phyloP scores from a whole-genome alignment of 2,113 vertebrate genomes.

The Cricetomys ansorgei region DNA sequence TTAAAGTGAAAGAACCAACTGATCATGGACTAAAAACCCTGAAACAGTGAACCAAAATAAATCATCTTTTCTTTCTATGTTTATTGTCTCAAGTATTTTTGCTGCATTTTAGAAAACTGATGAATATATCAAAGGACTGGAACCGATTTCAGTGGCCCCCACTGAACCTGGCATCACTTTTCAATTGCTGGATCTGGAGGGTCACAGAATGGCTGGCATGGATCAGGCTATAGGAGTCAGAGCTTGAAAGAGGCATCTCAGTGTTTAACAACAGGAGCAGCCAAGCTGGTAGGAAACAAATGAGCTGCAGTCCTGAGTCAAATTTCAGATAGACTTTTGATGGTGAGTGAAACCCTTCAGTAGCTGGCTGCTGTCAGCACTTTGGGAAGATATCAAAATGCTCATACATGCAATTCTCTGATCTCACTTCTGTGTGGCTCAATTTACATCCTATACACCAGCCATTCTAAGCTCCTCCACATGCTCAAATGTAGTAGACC shows the following conservation, averaged over 20 bases:
- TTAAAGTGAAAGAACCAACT: not conserved
- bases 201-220: not conserved
- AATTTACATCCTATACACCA: not conserved
- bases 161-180: not conserved
- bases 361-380: not conserved
- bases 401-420: not conserved
- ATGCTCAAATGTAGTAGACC: not conserved
- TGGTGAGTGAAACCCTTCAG: not conserved
- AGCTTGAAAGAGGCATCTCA: not conserved
- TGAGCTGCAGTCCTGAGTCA: not conserved
- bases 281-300: not conserved
- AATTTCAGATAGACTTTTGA: constrained; percentile 40
- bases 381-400: not conserved
- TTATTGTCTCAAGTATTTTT: not conserved
- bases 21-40: not conserved
- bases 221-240: not conserved
- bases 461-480: not conserved
- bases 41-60: not conserved
- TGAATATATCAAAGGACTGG: not conserved
- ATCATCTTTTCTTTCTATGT: not conserved
- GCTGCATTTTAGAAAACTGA: not conserved
- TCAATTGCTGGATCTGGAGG: not conserved
- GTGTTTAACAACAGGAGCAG: not conserved
- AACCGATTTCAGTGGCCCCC: not conserved
- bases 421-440: not conserved